phyloP scores from a whole-genome alignment of 2,888 invertebrate genomes.

The Syritta pipiens region DNA sequence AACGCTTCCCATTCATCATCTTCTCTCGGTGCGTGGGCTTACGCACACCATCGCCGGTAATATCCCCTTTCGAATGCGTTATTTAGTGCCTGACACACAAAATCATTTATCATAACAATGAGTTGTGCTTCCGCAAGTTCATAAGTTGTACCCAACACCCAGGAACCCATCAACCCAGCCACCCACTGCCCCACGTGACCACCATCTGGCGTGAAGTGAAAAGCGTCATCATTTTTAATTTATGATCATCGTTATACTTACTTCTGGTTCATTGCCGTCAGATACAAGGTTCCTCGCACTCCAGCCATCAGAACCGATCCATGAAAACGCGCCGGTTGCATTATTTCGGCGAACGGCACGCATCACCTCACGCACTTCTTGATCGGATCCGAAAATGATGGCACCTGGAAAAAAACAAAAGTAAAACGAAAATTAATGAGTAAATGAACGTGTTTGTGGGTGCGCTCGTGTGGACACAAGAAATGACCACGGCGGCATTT shows the following conservation, averaged over 20 bases:
- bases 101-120: slow-evolving; percentile 53
- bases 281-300: slow-evolving; percentile 92
- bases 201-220: slow-evolving; percentile 29
- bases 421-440: not conserved
- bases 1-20: slow-evolving; percentile 41
- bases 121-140: slow-evolving; percentile 40
- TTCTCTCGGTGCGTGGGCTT: slow-evolving; percentile 7
- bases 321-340: slow-evolving; percentile 93
- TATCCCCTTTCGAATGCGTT: slow-evolving; percentile 34
- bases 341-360: slow-evolving; percentile 92
- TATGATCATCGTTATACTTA: slow-evolving; percentile 73
- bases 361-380: slow-evolving; percentile 98
- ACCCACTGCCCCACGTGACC: slow-evolving; percentile 8
- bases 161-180: too few species aligned
- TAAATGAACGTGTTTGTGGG: not conserved
- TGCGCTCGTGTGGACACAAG: too few species aligned
- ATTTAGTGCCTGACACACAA: slow-evolving; percentile 31
- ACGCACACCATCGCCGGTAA: slow-evolving; percentile 6
- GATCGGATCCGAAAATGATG: slow-evolving; percentile 97
- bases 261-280: slow-evolving; percentile 92
- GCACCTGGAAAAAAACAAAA: slow-evolving; percentile 84
- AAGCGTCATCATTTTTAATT: too few species aligned
- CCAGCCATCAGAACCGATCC: slow-evolving; percentile 99
- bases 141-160: slow-evolving; percentile 9
- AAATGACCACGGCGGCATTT: too few species aligned